These are phyloP conservation scores for Halichondria panicea DNA, from an alignment of 37 sponge, comb jelly and placozoan species.

Conservation along the genomic window DNA sequence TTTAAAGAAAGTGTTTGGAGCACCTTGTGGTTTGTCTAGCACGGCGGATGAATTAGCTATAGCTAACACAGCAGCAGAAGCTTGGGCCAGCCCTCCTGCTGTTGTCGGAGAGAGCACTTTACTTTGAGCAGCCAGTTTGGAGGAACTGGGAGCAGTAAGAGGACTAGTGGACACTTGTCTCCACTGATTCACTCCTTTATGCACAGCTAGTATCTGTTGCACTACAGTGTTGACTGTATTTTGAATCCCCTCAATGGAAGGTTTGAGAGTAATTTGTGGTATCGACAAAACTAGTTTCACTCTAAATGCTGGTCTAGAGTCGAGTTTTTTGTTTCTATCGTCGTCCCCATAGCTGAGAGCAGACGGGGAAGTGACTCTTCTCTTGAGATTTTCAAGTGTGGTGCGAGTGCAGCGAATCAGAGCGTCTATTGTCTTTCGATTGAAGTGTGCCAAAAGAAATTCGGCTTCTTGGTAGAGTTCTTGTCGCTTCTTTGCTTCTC, in stretches of 20 bases:
- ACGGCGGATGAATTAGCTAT: slow-evolving; percentile 22
- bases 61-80: background rate
- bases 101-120: background rate
- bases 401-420: slow-evolving; percentile 68
- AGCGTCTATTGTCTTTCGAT: slow-evolving; percentile 63
- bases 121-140: background rate
- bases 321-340: slow-evolving; percentile 38
- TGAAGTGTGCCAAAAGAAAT: slow-evolving; percentile 63
- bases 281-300: slow-evolving; percentile 74
- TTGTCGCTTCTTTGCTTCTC: slow-evolving; percentile 21
- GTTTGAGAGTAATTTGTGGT: slow-evolving; percentile 78
- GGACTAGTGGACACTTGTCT: slow-evolving; percentile 40
- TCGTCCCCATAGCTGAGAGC: slow-evolving; percentile 61
- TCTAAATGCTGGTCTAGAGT: slow-evolving; percentile 61
- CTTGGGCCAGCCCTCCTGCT: background rate
- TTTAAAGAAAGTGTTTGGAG: slow-evolving; percentile 50
- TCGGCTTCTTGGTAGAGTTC: slow-evolving; percentile 69
- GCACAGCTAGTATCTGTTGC: slow-evolving; percentile 56
- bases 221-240: slow-evolving; percentile 72
- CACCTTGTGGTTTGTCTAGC: slow-evolving; percentile 16
- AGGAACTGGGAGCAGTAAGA: slow-evolving; percentile 5
- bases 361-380: slow-evolving; percentile 70
- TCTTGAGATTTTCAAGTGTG: slow-evolving; percentile 75
- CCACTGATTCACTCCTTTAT: slow-evolving; percentile 75
- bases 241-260: slow-evolving; percentile 88